A percentile compares a stretch with the other conserved stretches of the same genome.
Conservation (phyloP, 2,113 vertebrate species). For the Varanus salvator region DNA sequence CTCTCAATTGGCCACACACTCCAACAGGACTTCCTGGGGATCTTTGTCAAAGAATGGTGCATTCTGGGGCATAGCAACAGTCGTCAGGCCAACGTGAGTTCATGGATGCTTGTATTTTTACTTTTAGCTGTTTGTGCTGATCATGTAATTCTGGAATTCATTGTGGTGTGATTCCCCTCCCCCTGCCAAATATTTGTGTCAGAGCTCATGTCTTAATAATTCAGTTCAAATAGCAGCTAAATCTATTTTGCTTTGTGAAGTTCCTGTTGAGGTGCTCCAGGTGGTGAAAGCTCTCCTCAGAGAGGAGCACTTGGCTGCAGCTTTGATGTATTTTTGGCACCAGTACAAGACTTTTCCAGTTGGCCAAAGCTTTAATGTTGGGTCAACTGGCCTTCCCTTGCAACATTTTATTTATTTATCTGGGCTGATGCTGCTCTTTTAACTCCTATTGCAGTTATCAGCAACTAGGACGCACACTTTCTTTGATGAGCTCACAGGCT, state of each 20-base stretch:
- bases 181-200: not conserved
- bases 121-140: slow-evolving; percentile 30
- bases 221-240: slow-evolving; percentile 8
- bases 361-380: not conserved
- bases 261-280: not conserved
- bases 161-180: not conserved
- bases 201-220: not conserved
- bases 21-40: slow-evolving; percentile 70
- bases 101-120: not conserved
- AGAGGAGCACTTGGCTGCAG: not conserved
- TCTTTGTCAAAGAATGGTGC: slow-evolving; percentile 49
- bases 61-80: slow-evolving; percentile 22
- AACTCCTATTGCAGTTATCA: too few species aligned
- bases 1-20: slow-evolving; percentile 60
- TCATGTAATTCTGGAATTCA: slow-evolving; percentile 30
- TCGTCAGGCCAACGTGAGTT: slow-evolving; percentile 51
- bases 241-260: not conserved
- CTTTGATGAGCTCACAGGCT: not conserved
- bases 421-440: not conserved
- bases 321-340: not conserved
- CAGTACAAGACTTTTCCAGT: not conserved
- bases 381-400: too few species aligned
- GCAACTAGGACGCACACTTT: not conserved
- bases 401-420: not conserved
- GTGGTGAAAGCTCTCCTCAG: too few species aligned